A percentile compares a stretch with the other conserved stretches of the same genome.
These are phyloP conservation scores for Rhaphigaster nebulosa DNA, from an alignment of 2,888 invertebrate genomes.

Conservation along the genomic window DNA sequence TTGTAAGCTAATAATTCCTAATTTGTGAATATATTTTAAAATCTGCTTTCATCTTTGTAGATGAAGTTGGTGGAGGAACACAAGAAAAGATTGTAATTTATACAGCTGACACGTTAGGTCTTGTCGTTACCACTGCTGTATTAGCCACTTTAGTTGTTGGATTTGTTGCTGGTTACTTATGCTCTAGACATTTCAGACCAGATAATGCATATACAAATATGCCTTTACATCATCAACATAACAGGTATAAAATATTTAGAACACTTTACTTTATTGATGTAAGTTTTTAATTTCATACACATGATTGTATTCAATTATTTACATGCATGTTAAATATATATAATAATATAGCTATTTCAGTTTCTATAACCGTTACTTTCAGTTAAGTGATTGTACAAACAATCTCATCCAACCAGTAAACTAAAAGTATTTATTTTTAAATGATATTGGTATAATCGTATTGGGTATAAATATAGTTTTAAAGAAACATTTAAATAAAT, in stretches of 20 bases:
- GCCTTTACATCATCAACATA: constrained; percentile 82
- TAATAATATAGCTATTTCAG: neutral
- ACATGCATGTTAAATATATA: neutral
- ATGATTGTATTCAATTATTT: neutral
- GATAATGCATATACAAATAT: constrained; percentile 81
- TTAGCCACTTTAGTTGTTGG: constrained; percentile 85
- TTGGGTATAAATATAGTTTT: too few relatives aligned
- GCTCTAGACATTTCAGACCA: constrained; percentile 82
- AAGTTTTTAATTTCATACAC: neutral
- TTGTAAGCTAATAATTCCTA: neutral
- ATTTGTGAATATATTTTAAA: neutral
- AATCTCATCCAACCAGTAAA: neutral
- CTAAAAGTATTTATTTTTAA: too few relatives aligned
- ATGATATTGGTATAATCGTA: too few relatives aligned
- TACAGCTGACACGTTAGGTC: constrained; percentile 84
- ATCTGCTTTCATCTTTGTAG: constrained; percentile 68
- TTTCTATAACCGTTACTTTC: neutral
- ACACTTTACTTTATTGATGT: neutral
- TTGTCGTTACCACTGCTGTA: constrained; percentile 84
- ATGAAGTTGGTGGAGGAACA: constrained; percentile 70
- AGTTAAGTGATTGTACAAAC: neutral
- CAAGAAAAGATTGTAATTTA: constrained; percentile 74
- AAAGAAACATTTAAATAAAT: too few relatives aligned
- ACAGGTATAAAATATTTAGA: constrained; percentile 72
- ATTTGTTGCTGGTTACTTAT: constrained; percentile 86